These are phyloP conservation scores for Tringa solitaria DNA, from an alignment of 2,113 vertebrate species.

Conservation along the genomic window DNA sequence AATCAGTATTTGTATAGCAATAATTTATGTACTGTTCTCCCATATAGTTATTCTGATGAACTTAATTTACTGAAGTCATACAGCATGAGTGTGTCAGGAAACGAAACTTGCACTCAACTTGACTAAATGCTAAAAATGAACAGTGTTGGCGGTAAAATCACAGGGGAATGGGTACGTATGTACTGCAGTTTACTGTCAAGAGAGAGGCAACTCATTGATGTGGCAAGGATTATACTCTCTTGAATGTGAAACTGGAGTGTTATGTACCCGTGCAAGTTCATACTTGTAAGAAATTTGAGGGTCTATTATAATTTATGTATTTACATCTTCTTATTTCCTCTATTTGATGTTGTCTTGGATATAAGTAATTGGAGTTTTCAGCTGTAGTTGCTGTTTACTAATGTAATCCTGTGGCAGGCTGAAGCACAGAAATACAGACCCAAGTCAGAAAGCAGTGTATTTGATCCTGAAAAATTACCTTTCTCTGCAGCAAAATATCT, in stretches of 20 bases:
- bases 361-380: not conserved
- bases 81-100: not conserved
- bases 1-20: fast-evolving
- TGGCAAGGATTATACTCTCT: not conserved
- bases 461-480: not conserved
- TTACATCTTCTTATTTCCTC: not conserved
- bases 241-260: not conserved
- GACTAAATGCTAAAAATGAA: not conserved
- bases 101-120: not conserved
- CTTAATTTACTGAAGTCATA: not conserved
- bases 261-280: not conserved
- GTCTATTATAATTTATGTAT: not conserved
- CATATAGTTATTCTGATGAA: not conserved
- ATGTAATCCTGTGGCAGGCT: not conserved
- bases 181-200: not conserved
- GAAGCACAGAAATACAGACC: not conserved
- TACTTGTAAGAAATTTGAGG: not conserved
- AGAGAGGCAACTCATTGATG: not conserved
- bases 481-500: not conserved
- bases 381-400: not conserved
- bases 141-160: not conserved
- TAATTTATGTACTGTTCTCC: not conserved
- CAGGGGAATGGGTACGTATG: not conserved
- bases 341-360: not conserved
- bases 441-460: not conserved